Percentiles rank a stretch among this genome's conserved stretches.
Conservation (phyloP, 30 jellyfish, hydroid and myxozoan species). For the Turritopsis dohrnii region DNA sequence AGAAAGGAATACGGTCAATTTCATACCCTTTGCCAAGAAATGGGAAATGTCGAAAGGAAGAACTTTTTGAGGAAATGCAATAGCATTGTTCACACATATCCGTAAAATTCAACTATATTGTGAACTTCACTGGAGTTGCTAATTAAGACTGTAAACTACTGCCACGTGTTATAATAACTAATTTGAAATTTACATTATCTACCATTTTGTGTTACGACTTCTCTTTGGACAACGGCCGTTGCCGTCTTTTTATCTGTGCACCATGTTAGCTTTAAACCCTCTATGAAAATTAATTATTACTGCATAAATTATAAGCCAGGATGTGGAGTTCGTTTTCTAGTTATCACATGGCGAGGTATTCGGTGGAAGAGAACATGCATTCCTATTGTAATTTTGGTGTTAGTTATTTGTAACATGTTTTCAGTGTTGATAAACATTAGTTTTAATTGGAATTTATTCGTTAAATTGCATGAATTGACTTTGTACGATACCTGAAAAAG, state of each 20-base stretch:
- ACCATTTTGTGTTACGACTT: background rate
- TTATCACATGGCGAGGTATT: slow-evolving; percentile 19
- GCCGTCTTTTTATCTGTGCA: slow-evolving; percentile 2
- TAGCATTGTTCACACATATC: no score
- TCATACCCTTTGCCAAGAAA: no score
- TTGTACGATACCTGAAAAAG: slow-evolving; percentile 3
- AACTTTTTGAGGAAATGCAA: no score
- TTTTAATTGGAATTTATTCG: background rate
- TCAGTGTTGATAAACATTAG: background rate
- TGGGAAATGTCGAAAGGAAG: no score
- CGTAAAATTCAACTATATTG: no score
- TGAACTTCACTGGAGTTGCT: background rate
- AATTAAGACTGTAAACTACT: background rate
- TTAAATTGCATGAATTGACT: background rate
- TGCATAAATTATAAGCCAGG: slow-evolving; percentile 9
- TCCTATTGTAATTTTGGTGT: background rate
- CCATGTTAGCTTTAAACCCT: slow-evolving; percentile 12
- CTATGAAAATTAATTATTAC: background rate
- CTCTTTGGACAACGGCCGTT: slow-evolving; percentile 18
- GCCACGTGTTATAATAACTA: background rate
- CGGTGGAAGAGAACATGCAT: background rate
- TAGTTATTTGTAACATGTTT: background rate
- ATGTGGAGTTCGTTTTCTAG: slow-evolving; percentile 11
- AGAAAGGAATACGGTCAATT: no score
- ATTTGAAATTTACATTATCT: background rate